Evolutionary conservation across 2,888 invertebrate species (phyloP), one percentile per base, ranked within the genome.

Genomic region (Drosophila putrida): DNA sequence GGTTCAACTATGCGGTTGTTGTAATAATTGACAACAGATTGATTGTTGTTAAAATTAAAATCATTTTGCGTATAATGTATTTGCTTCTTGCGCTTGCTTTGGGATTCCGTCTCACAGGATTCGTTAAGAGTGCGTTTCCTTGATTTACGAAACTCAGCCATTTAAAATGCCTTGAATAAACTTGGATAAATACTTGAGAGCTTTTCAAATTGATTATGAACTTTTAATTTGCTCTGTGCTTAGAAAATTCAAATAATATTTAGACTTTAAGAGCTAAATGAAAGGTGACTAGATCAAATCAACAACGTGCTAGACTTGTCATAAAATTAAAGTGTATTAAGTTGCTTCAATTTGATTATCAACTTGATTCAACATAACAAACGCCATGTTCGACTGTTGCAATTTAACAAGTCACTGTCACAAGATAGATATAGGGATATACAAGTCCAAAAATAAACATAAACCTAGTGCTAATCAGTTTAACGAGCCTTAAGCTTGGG

Each of bases 391-490:
- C n/a, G 25, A 44, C 27, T 27, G 2, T n/a, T 44, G 2, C 9
- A 15, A 31, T 33, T 47, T 15, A 33, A 33, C 54, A n/a, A 54
- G 33, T 33, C 41, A 46, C 13, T 33, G 54, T 61, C 53, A 61
- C 53, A 38, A 31, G 53, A 25, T 39, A 50, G 44, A 28, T 46
- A 44, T 41, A 33, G 39, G 10, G 15, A 31, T 20, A 8, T 27
- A 46, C 36, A n/a, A 33, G 38, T 41, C 25, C 9, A 31, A 31
- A 41, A 59, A 59, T 13, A 10, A 33, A n/a, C 8, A 39, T 9
- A n/a, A 28, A 28, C 28, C 31, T 28, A 15, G 66, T 25, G 41
- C 25, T 59, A 49, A 68, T 41, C 46, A 33, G n/a, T 28, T 53
- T 58, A 33, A 50, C 6, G 35, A 53, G 9, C 36, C 51, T 27